Percentiles rank a stretch among this genome's conserved stretches.
These are phyloP conservation scores for Gorsachius goisagi DNA, from an alignment of 2,113 vertebrate species.

Conservation along the genomic window DNA sequence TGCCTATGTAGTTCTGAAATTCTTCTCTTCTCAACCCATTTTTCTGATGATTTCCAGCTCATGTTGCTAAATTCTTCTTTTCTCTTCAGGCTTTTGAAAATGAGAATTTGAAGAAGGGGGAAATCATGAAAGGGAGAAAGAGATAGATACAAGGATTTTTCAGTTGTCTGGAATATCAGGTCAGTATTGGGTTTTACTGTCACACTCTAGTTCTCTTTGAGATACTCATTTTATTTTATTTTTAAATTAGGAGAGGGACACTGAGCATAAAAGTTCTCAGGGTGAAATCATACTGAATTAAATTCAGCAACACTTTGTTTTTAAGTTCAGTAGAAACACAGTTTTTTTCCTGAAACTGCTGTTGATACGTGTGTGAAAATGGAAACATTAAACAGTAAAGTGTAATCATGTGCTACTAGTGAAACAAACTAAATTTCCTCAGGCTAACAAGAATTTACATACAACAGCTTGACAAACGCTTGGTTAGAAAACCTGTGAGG, in stretches of 20 bases:
- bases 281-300: background rate
- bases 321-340: rapidly evolving
- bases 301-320: background rate
- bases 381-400: background rate
- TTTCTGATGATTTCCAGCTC: background rate
- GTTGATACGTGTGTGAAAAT: background rate
- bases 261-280: background rate
- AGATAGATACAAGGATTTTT: background rate
- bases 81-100: background rate
- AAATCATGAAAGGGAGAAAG: background rate
- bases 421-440: background rate
- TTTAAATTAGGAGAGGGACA: background rate
- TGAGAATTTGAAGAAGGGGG: background rate
- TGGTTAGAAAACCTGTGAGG: background rate
- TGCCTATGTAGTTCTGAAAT: background rate
- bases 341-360: background rate
- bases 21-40: background rate
- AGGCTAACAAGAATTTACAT: background rate
- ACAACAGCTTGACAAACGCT: background rate
- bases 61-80: background rate
- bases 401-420: background rate
- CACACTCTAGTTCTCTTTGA: background rate
- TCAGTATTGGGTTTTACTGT: background rate
- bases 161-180: background rate
- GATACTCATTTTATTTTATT: background rate